phyloP scores from a whole-genome alignment of 2,113 vertebrate genomes.

The Embiotoca jacksoni region DNA sequence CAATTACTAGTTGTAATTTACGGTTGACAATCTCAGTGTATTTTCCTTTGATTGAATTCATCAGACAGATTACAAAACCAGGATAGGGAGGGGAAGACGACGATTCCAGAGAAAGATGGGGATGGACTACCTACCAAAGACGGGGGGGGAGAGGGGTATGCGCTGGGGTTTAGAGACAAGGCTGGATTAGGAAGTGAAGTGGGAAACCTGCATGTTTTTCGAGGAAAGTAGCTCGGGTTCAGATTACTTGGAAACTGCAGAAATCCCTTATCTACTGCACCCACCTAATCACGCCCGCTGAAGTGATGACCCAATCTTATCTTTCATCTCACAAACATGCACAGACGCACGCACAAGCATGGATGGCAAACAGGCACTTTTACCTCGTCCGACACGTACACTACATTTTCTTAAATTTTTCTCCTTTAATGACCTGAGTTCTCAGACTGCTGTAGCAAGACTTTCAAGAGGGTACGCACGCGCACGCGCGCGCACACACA shows the following conservation, averaged over 20 bases:
- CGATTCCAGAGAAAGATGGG: conserved; percentile 48
- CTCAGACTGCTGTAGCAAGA: conserved; percentile 36
- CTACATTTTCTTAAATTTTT: conserved; percentile 28
- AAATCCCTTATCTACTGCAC: conserved; percentile 43
- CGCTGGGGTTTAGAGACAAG: conserved; percentile 17
- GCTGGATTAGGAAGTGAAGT: conserved; percentile 54
- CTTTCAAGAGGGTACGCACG: conserved; percentile 3
- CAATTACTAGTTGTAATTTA: conserved; percentile 49
- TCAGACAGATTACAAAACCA: conserved; percentile 72
- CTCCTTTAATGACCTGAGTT: conserved; percentile 32
- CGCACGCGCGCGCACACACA: too few species aligned
- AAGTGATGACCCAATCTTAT: conserved; percentile 20
- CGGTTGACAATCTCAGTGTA: conserved; percentile 57
- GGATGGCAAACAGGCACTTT: conserved; percentile 17
- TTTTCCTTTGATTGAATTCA: conserved; percentile 70
- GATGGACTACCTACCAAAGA: not conserved
- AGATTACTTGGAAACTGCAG: conserved; percentile 50
- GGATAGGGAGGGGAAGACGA: conserved; percentile 62
- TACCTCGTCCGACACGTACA: not conserved
- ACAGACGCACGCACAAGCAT: not conserved
- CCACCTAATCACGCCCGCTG: conserved; percentile 24
- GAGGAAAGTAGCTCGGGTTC: conserved; percentile 41
- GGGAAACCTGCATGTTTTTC: conserved; percentile 59
- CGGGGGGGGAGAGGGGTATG: not conserved
- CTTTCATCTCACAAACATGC: conserved; percentile 15